A percentile compares a stretch with the other conserved stretches of the same genome.
Evolutionary conservation across 2,113 vertebrate genomes (phyloP).

Genomic region (Thamnophis sirtalis): DNA sequence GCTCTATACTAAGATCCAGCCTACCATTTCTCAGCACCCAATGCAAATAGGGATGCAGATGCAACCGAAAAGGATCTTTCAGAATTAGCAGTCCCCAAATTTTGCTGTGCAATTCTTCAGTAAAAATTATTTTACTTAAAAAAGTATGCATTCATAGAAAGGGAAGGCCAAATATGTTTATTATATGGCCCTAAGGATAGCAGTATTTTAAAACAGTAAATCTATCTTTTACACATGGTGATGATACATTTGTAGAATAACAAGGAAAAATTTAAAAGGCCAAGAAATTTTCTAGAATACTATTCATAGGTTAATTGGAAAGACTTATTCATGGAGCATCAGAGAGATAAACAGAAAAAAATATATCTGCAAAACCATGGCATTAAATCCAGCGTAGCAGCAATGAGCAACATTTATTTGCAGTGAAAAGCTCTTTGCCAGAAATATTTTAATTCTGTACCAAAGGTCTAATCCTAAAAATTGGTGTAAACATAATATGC

Average conservation of each 20-base stretch:
- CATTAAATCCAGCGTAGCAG: not conserved
- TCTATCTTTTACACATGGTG: not conserved
- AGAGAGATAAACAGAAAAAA: not conserved
- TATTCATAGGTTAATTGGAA: not conserved
- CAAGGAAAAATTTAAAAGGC: not conserved
- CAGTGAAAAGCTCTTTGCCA: not conserved
- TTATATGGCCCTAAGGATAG: not conserved
- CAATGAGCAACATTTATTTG: conserved; percentile 1
- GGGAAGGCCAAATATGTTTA: not conserved
- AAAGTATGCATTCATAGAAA: not conserved
- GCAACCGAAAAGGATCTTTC: not conserved
- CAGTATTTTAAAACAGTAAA: not conserved
- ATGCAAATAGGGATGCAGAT: not conserved
- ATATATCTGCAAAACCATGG: not conserved
- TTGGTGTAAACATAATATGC: not conserved
- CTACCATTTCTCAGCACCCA: not conserved
- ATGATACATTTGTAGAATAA: not conserved
- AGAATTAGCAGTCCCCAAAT: not conserved
- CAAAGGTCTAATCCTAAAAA: not conserved
- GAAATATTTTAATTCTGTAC: not conserved
- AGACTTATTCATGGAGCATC: not conserved
- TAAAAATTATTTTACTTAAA: not conserved
- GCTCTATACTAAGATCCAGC: not conserved
- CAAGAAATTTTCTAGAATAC: not conserved
- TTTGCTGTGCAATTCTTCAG: not conserved